Evolutionary conservation across 2,113 vertebrate species (phyloP), one percentile per base, ranked within the genome.

Genomic region (Tylochromis polylepis): DNA sequence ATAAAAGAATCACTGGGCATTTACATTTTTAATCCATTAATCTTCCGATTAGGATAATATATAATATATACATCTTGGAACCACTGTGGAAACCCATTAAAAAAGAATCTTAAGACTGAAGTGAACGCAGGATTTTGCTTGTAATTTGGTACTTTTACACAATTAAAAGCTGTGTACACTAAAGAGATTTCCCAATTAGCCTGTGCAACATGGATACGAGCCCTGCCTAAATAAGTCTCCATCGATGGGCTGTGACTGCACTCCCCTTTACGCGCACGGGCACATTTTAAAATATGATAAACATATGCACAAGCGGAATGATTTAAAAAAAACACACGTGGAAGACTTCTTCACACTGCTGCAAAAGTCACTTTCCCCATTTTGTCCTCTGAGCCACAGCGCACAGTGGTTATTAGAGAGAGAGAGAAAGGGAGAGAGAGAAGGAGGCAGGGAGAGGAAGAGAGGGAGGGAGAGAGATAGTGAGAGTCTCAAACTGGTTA

Each of bases 301-400:
- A 81, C 29, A 27, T 12, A 57, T 36, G 43, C 78, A 83, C 51
- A 77, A 49, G 38, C n/a, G 16, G 29, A 31, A 77, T 36, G 27
- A 16, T n/a, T n/a, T 38, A 3, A 1, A 43, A 70, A 34, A 31
- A 11, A 20, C 16, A 11, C 75, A 80, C 11, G 29, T 60, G 27
- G 75, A 77, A 43, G 87, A 89, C 65, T 87, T 82, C 59, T 78
- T 62, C 55, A 67, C 53, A 87, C 85, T 89, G 87, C 91, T 83
- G 87, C 85, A 82, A 85, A 92, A 95, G 89, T 93, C 91, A 92
- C 91, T 91, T 88, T 89, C 65, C 87, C 91, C 87, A 80, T 92
- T 90, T 93, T 94, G 93, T 93, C 91, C 92, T 94, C 85, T 88
- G 88, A 93, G 90, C 84, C 85, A 87, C 89, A 83, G 83, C 60